phyloP scores from a whole-genome alignment of 2,797 vertebrate genomes.

The Gymnopithys bicolor region DNA sequence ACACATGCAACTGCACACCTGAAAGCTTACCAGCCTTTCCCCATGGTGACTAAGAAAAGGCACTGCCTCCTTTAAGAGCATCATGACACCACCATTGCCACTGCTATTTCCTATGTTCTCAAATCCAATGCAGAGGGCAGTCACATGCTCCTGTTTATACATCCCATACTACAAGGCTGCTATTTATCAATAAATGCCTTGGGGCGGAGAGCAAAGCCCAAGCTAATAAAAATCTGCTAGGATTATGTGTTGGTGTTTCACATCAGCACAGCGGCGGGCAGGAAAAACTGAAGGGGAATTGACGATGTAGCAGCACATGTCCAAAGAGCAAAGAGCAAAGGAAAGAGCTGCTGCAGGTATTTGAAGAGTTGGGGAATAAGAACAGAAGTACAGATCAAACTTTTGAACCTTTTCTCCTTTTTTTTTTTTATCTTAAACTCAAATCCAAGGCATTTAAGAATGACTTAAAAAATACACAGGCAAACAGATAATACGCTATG shows the following conservation, averaged over 20 bases:
- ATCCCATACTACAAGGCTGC: constrained; percentile 44
- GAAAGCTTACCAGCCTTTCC: not conserved
- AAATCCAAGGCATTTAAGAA: not conserved
- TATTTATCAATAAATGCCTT: constrained; percentile 61
- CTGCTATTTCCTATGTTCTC: not conserved
- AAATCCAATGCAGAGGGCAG: not conserved
- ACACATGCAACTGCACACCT: not conserved
- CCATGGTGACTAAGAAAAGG: not conserved
- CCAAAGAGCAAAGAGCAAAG: not conserved
- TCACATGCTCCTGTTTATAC: constrained; percentile 34
- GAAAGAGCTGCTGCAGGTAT: not conserved
- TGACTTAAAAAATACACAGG: not conserved
- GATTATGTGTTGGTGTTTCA: constrained; percentile 4
- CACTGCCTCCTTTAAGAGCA: not conserved
- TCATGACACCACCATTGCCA: accelerated
- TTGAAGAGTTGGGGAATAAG: not conserved
- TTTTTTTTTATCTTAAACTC: not conserved
- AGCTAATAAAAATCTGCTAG: constrained; percentile 17
- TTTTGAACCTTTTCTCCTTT: no score
- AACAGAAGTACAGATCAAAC: not conserved
- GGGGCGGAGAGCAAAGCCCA: constrained; percentile 14
- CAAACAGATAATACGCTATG: not conserved
- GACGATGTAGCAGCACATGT: not conserved
- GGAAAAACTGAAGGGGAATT: not conserved
- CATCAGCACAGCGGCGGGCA: not conserved